Evolutionary conservation across 1,140 invertebrate species (phyloP).

Genomic region (Drosophila ohnishii): DNA sequence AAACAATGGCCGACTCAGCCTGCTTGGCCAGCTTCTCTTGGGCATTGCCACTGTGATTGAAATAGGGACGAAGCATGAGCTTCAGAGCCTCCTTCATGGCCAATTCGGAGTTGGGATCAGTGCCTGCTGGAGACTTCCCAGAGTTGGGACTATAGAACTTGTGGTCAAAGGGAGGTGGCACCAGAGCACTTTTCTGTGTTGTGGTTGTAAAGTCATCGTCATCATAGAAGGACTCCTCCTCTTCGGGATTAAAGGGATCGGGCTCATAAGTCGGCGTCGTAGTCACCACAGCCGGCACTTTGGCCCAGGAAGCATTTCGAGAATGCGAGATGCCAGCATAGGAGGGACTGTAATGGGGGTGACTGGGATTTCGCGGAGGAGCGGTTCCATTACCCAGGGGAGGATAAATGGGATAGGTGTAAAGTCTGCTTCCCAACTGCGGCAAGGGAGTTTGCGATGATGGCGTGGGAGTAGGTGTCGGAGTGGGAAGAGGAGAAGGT

Average conservation of each 20-base stretch:
- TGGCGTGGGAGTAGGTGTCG: not conserved
- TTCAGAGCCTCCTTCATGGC: constrained; percentile 69
- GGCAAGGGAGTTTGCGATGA: constrained; percentile 14
- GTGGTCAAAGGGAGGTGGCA: constrained; percentile 58
- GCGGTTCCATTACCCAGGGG: constrained; percentile 25
- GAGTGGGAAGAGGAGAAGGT: not conserved
- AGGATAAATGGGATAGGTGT: constrained; percentile 63
- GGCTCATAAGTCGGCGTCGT: constrained; percentile 9
- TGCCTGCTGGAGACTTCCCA: not conserved
- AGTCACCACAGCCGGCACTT: constrained; percentile 36
- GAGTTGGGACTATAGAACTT: constrained; percentile 57
- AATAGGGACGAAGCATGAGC: constrained; percentile 71
- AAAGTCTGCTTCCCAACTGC: constrained; percentile 29
- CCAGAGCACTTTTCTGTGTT: constrained; percentile 8
- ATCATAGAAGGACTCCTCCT: constrained; percentile 34
- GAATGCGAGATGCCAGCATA: constrained; percentile 76
- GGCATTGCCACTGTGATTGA: constrained; percentile 71
- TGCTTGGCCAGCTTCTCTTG: constrained; percentile 49
- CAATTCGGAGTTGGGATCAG: constrained; percentile 22
- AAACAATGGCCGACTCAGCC: constrained; percentile 54
- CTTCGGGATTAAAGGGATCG: constrained; percentile 36
- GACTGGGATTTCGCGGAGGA: constrained; percentile 12
- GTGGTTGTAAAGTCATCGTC: constrained; percentile 38
- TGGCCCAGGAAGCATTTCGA: constrained; percentile 60
- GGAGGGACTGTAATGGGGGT: constrained; percentile 73